A percentile compares a stretch with the other conserved stretches of the same genome.
Conservation (phyloP, 2,113 vertebrate genomes). For the Saguinus imperator region DNA sequence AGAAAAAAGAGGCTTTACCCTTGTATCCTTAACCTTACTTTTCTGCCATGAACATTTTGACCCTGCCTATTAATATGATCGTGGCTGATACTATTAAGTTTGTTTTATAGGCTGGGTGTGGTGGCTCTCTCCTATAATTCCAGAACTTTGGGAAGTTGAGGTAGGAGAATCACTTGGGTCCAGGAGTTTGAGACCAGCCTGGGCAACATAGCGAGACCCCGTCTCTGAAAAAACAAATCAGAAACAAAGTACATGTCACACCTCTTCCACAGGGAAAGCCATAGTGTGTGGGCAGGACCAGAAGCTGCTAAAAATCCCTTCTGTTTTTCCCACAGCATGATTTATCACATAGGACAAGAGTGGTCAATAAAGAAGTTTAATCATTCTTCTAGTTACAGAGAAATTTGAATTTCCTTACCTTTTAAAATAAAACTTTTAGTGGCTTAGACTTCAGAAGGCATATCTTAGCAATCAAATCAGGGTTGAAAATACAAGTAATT, state of each 20-base stretch:
- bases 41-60: neutral
- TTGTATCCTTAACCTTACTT: neutral
- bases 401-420: slow-evolving; percentile 46
- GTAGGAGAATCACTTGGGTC: neutral
- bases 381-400: slow-evolving; percentile 1
- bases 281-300: neutral
- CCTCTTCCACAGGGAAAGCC: neutral
- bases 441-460: slow-evolving; percentile 16
- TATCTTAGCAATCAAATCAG: slow-evolving; percentile 67
- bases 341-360: neutral
- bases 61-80: slow-evolving; percentile 1
- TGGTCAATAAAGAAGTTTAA: slow-evolving; percentile 31
- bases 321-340: neutral
- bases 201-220: neutral
- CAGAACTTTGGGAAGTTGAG: neutral
- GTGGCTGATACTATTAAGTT: slow-evolving; percentile 41
- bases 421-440: neutral
- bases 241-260: neutral
- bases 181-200: neutral
- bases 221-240: neutral
- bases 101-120: neutral
- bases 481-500: slow-evolving; percentile 65
- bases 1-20: slow-evolving; percentile 1
- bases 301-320: neutral
- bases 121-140: neutral